Base-by-base conservation (phyloP, 2,888 invertebrate species). In the Heliconius ethilla region DNA sequence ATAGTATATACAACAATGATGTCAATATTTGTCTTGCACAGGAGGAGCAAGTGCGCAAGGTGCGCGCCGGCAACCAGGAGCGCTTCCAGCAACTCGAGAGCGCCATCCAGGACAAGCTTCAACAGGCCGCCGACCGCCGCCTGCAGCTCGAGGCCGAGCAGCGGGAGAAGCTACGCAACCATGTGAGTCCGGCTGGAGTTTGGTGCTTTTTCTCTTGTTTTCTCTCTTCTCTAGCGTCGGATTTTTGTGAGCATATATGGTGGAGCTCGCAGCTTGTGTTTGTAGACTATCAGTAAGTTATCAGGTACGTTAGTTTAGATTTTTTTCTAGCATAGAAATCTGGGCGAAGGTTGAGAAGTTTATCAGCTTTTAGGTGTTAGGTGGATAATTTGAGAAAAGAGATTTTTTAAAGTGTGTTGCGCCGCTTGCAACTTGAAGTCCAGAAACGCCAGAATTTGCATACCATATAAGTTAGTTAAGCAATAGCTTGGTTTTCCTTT, bases 21-120 rank as follows among this genome's bases (percentile, higher is more conserved):
- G 25, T 25, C 9, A 13, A 62, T 62, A 9, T 27, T n/a, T 62
- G 25, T 27, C 2, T 62, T 13, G 62, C 6, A 2, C 27, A 97
- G 97, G 97, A 97, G 93, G 97, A 97, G 81, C 96, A 97, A 89
- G 96, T 96, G 62, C 95, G 95, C 89, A 96, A 96, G 84, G 97
- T 97, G 79, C 96, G 96, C 85, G 93, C 95, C 76, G 95, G 95
- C 84, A 96, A 96, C 93, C 95, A 95, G 86, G 96, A 96, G 86
- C 95, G 96, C 85, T 96, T 96, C 88, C 95, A 95, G 85, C 96
- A 96, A 88, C 92, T 97, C 80, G 96, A 97, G 89, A 92, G 92
- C 83, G 95, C 96, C 84, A 96, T 97, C 85, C 96, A 96, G 89
- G 92, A 92, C 86, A 94, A 94, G 89, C 88, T 94, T 85, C 89